Conservation (phyloP, 2,888 invertebrate genomes). For the Caenorhabditis imperialis region DNA sequence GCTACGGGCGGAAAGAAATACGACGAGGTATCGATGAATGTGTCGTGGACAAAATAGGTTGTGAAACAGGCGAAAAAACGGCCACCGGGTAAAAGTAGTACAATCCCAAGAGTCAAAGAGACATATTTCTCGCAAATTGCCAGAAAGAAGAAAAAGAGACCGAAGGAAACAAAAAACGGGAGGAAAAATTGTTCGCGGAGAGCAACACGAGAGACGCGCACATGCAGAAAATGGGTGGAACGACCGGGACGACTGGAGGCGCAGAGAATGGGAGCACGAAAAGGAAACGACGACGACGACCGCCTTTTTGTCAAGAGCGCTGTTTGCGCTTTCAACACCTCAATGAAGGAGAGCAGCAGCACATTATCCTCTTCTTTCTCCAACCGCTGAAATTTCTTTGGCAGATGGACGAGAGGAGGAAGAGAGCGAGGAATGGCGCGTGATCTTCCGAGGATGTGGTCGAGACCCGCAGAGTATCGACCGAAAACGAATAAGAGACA, state of each 20-base stretch:
- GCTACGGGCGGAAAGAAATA: too few species aligned
- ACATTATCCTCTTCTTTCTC: slow-evolving; percentile 26
- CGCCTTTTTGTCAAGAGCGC: slow-evolving; percentile 53
- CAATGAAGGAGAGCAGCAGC: slow-evolving; percentile 32
- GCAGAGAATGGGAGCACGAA: slow-evolving; percentile 25
- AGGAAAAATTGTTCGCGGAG: slow-evolving; percentile 45
- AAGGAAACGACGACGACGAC: slow-evolving; percentile 29
- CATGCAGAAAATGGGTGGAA: slow-evolving; percentile 37
- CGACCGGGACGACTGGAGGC: slow-evolving; percentile 16
- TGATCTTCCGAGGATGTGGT: slow-evolving; percentile 11
- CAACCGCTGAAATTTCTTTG: slow-evolving; percentile 20
- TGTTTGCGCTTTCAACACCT: slow-evolving; percentile 55
- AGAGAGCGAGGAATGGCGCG: background rate
- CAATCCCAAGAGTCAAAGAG: slow-evolving; percentile 32
- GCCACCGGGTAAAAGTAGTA: background rate
- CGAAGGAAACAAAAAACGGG: too few species aligned
- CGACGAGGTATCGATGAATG: too few species aligned
- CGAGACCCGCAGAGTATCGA: slow-evolving; percentile 22
- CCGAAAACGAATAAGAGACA: background rate
- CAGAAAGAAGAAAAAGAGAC: too few species aligned
- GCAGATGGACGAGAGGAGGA: too few species aligned
- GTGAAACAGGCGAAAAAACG: background rate
- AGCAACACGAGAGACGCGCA: slow-evolving; percentile 45
- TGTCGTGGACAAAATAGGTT: background rate
- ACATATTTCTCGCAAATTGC: slow-evolving; percentile 47